Percentiles rank a stretch among this genome's conserved stretches.
Conservation (phyloP, 1,140 invertebrate genomes). For the Globodera ellingtonae region DNA sequence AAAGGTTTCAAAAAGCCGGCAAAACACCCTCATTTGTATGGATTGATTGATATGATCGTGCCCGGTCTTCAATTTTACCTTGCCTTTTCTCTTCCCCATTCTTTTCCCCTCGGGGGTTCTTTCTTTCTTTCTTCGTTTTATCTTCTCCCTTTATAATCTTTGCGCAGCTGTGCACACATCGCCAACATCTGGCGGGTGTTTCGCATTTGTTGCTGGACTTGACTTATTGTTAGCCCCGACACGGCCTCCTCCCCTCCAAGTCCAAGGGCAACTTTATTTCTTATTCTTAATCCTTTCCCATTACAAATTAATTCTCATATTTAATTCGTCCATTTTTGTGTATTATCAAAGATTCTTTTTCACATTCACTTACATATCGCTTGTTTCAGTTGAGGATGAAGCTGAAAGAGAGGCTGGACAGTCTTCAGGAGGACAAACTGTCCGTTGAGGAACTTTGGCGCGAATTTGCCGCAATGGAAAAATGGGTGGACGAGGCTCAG, state of each 20-base stretch:
- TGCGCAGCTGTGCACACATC: slow-evolving; percentile 7
- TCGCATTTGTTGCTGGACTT: neutral
- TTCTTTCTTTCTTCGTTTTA: neutral
- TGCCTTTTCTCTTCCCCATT: neutral
- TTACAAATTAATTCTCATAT: neutral
- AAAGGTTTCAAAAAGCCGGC: neutral
- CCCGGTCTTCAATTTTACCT: neutral
- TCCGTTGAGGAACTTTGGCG: slow-evolving; percentile 50
- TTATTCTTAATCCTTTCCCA: neutral
- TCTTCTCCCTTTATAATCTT: neutral
- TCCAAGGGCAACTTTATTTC: slow-evolving; percentile 2
- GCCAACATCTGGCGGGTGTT: neutral
- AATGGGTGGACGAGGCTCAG: slow-evolving; percentile 40
- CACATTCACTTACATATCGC: neutral
- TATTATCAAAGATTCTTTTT: slow-evolving; percentile 17
- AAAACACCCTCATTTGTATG: neutral
- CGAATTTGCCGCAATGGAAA: slow-evolving; percentile 42
- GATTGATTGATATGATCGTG: too few species aligned
- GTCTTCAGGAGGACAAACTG: slow-evolving; percentile 34
- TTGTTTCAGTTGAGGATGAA: slow-evolving; percentile 50
- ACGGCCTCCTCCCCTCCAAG: neutral
- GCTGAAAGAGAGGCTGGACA: slow-evolving; percentile 39
- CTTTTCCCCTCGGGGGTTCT: neutral
- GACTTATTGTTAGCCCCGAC: neutral
- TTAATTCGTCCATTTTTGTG: neutral